Base-by-base conservation (phyloP, 2,113 vertebrate species). In the Struthio camelus region DNA sequence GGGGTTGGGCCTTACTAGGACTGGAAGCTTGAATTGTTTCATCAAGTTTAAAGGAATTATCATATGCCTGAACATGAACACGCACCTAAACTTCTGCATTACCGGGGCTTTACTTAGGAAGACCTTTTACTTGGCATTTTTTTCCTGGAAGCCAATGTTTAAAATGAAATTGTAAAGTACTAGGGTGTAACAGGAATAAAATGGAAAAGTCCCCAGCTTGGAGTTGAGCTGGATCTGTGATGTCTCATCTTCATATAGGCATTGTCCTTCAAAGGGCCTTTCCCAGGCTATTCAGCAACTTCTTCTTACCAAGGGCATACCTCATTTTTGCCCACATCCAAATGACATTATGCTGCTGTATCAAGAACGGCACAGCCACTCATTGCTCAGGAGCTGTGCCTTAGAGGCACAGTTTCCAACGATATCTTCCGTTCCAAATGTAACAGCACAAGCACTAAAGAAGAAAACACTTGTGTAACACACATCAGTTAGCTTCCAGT, bases 401-500 rank as follows among this genome's bases (percentile, higher is more conserved):
- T 42, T 46, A 50, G 42, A 25, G 38, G 32, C 56, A 51, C n/a
- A 9, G 1, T 7, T 13, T 90, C 50, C 90, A 85, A 3, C 34
- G 59, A 17, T 54, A 9, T 8, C 46, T 78, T 59, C 80, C 2
- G 0, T 64, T 69, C 53, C 84, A 72, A 79, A 64, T 3, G 34
- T 51, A 61, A 11, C 1, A 8, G 58, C 44, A 77, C 40, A 64
- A 90, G 56, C n/a, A 1, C 70, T 44, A 0, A 2, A 80, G 82
- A 56, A 59, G 54, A 19, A 79, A 54, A 36, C 53, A 2, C 25
- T 73, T 6, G 8, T 4, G 11, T 24, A 58, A 11, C n/a, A 66
- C 66, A 42, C 78, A 56, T 20, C 2, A 1, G 0, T 11, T 9
- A 77, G 71, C 38, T 71, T 14, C 14, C 0, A 4, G 24, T 3